Base-by-base conservation (phyloP, 2,888 invertebrate species). In the Ichneumon xanthorius region DNA sequence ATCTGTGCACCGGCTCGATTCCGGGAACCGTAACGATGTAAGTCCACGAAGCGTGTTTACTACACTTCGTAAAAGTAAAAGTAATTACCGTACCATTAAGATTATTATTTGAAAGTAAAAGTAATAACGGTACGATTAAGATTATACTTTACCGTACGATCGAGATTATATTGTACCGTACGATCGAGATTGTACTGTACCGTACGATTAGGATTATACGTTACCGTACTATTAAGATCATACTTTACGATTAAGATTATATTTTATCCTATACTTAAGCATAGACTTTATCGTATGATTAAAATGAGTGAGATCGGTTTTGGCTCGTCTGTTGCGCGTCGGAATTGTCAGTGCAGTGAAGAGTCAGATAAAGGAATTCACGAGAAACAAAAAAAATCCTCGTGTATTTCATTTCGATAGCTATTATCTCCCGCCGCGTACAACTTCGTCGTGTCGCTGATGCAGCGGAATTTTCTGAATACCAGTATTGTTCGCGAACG, bases 21-120 rank as follows among this genome's bases (percentile, higher is more conserved):
- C 76, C 86, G 30, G 82, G 84, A 37, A 79, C 80, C 30, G 85
- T 86, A 45, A 86, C 65, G 26, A 82, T 79, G 88, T 88, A 82
- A 82, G 88, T 86, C 70, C 75, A 63, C 70, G 22, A 11, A 58
- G 22, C 58, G 26, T 22, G 58, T 26, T 26, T 22, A 58, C 14
- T 1, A 55, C 55, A 22, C 11, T 19, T 11, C 7, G 6, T n/a
- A n/a, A 30, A 30, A 37, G 37, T 9, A 37, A 37, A 37, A 7
- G 1, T 37, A 5, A 37, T 37, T 9, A 9, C 11, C 0, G 11
- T 40, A 40, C 11, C 11, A 40, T 40, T 40, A 40, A 40, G 40
- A 11, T 7, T 33, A 6, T 33, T 6, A 5, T 33, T 33, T 33
- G 30, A 4, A 30, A 30, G 30, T 30, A 30, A 30, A 30, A 30